These are phyloP conservation scores for Torymus aiolomorphi DNA, from an alignment of 2,888 invertebrate genomes.

Conservation along the genomic window DNA sequence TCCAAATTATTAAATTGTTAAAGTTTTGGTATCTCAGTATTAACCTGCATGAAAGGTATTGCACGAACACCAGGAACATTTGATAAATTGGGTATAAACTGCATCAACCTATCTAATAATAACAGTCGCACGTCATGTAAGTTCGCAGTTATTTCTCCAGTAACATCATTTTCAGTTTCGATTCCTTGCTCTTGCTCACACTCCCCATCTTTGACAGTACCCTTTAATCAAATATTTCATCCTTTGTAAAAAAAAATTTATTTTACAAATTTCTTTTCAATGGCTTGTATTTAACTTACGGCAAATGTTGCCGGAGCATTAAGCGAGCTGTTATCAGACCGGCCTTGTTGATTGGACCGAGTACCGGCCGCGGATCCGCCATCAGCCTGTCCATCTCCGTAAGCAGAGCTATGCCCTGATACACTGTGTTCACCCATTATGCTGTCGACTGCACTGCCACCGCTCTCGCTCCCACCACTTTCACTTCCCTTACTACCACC, in stretches of 20 bases:
- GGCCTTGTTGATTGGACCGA: slow-evolving; percentile 75
- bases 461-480: slow-evolving; percentile 88
- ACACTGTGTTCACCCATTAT: slow-evolving; percentile 90
- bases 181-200: slow-evolving; percentile 68
- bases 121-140: slow-evolving; percentile 83
- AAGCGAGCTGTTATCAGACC: slow-evolving; percentile 79
- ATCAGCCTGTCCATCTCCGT: slow-evolving; percentile 85
- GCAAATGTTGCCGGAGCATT: slow-evolving; percentile 76
- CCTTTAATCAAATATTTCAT: slow-evolving; percentile 32
- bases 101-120: slow-evolving; percentile 85
- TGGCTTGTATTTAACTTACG: slow-evolving; percentile 65
- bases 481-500: slow-evolving; percentile 78
- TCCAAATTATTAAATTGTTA: slow-evolving; percentile 7
- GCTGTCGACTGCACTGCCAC: slow-evolving; percentile 93
- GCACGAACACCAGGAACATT: slow-evolving; percentile 89
- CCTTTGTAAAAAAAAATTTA: neutral
- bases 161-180: slow-evolving; percentile 73
- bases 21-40: neutral
- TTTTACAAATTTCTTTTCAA: neutral
- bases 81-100: slow-evolving; percentile 86
- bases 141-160: slow-evolving; percentile 76
- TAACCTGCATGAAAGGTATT: slow-evolving; percentile 93
- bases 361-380: slow-evolving; percentile 71
- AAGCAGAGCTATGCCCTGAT: slow-evolving; percentile 94
- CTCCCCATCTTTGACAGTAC: slow-evolving; percentile 65